phyloP scores from a whole-genome alignment of 2,888 invertebrate species.

The Masnerella sp. region DNA sequence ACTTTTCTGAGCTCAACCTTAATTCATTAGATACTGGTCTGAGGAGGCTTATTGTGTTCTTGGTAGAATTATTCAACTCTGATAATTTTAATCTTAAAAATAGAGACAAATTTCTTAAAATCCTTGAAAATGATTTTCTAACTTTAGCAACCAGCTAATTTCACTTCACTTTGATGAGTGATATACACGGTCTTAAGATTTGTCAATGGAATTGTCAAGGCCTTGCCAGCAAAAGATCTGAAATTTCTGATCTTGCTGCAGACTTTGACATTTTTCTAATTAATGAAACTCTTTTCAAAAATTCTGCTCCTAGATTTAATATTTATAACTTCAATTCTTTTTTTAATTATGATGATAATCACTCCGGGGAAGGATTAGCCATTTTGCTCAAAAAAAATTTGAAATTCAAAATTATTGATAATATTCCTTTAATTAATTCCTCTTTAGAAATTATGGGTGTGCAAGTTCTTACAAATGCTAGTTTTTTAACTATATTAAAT shows the following conservation, averaged over 20 bases:
- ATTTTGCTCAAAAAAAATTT: background rate
- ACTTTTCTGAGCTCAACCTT: too few species aligned
- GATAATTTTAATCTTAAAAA: too few species aligned
- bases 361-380: background rate
- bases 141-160: too few species aligned
- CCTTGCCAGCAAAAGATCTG: background rate
- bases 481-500: background rate
- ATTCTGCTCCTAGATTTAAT: background rate
- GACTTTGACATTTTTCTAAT: background rate
- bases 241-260: background rate
- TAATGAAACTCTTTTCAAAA: background rate
- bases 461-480: background rate
- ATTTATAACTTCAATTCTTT: background rate
- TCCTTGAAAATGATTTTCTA: too few species aligned
- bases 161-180: too few species aligned
- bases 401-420: background rate
- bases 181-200: background rate
- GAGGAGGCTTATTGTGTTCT: too few species aligned
- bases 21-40: too few species aligned
- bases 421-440: background rate
- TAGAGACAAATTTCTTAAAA: too few species aligned
- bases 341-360: background rate
- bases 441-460: background rate
- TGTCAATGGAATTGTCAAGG: constrained; percentile 4
- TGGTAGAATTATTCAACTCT: too few species aligned